Conservation (phyloP, 2,888 invertebrate species). For the Spialia ferax region DNA sequence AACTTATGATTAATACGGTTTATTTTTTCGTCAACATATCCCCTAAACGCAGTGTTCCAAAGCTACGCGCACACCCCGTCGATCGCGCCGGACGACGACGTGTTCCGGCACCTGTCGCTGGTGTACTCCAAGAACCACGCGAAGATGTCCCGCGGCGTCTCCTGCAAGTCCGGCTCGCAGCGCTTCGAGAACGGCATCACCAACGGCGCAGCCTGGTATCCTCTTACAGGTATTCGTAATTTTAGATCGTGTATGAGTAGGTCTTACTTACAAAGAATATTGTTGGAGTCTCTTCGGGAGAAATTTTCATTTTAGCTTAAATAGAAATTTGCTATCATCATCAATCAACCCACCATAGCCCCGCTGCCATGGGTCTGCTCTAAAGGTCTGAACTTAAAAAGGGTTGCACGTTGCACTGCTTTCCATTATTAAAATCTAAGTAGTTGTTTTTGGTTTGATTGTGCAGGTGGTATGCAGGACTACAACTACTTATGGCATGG, state of each 20-base stretch:
- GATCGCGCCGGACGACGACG: slow-evolving; percentile 96
- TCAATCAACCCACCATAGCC: too few relatives aligned
- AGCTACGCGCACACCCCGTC: slow-evolving; percentile 93
- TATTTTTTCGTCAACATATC: slow-evolving; percentile 78
- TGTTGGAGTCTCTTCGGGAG: too few relatives aligned
- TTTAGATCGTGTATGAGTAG: too few relatives aligned
- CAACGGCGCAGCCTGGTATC: slow-evolving; percentile 98
- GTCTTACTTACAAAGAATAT: too few relatives aligned
- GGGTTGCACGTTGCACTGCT: too few relatives aligned
- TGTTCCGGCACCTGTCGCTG: slow-evolving; percentile 94
- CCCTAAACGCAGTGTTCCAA: slow-evolving; percentile 93
- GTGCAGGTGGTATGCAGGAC: slow-evolving; percentile 95
- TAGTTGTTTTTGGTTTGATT: not conserved
- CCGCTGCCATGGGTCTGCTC: too few relatives aligned
- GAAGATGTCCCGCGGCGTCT: slow-evolving; percentile 94
- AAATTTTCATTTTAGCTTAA: too few relatives aligned
- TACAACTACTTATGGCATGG: slow-evolving; percentile 98
- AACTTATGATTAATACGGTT: not conserved
- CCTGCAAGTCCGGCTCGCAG: slow-evolving; percentile 91
- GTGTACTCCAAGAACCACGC: slow-evolving; percentile 95
- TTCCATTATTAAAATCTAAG: too few relatives aligned
- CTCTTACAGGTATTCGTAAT: slow-evolving; percentile 88
- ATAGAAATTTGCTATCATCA: too few relatives aligned
- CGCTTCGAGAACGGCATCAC: slow-evolving; percentile 96
- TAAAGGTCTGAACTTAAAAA: too few relatives aligned